Evolutionary conservation across 2,888 invertebrate genomes (phyloP), one percentile per base, ranked within the genome.

Genomic region (Scotopteryx bipunctaria): DNA sequence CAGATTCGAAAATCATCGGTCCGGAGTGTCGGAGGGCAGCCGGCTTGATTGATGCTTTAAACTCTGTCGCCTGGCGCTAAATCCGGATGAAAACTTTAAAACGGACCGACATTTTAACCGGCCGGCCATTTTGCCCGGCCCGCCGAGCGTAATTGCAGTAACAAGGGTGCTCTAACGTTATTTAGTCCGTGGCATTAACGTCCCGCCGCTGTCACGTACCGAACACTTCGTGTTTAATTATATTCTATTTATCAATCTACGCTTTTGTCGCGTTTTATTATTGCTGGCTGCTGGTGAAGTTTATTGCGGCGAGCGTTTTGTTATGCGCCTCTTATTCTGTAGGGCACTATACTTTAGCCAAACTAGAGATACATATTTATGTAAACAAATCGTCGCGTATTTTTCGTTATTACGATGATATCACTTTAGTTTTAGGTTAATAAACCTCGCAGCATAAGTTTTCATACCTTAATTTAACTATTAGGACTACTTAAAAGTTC

Each of bases 101-200:
- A 75, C 69, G 76, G 67, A 54, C 66, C 65, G 76, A 76, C 78
- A 65, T 78, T 80, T 83, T 78, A 77, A 76, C 73, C 70, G 73
- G 71, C 62, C 59, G 63, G 70, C 69, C 72, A 68, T 72, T 71
- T 73, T 69, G 69, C 68, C 73, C 65, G 67, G 61, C 59, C 19
- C 19, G 61, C 62, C 73, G 58, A 65, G 60, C 76, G 77, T 86
- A 85, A 86, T 86, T 84, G 82, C 81, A 78, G 80, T 80, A 85
- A 87, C 88, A 83, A 86, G 85, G 84, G 86, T 83, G 78, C 84
- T 85, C 83, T 84, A 87, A 86, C 83, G 76, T 83, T 81, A 84
- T 87, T 86, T 85, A 82, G 82, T 80, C 81, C 74, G 73, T 69
- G 76, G 80, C 80, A 83, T 84, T 85, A 84, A 79, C 75, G 81